These are phyloP conservation scores for Brachionus manjavacas DNA, from an alignment of 1,140 invertebrate genomes.

Conservation along the genomic window DNA sequence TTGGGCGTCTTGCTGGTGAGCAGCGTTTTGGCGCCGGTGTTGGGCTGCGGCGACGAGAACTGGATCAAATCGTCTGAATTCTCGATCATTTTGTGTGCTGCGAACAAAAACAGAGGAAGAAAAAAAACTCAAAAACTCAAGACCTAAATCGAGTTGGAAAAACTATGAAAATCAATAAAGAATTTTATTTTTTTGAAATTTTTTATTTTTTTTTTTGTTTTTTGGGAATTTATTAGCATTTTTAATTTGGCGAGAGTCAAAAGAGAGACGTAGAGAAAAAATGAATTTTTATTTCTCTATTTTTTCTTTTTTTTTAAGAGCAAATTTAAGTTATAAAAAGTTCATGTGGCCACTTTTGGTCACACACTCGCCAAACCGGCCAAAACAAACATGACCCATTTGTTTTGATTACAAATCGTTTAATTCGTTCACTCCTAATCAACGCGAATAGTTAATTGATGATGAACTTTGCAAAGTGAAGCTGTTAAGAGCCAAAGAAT, in stretches of 20 bases:
- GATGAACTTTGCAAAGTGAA: no score
- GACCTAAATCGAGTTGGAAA: neutral
- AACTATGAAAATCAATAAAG: constrained; percentile 16
- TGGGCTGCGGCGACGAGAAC: constrained; percentile 13
- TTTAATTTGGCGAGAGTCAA: neutral
- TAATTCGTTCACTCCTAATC: neutral
- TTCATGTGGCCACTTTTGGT: neutral
- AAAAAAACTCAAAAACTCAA: neutral
- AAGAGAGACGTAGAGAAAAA: neutral
- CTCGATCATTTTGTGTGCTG: neutral
- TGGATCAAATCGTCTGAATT: constrained; percentile 22
- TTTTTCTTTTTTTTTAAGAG: neutral
- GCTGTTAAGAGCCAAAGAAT: no score
- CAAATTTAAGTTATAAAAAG: constrained; percentile 23
- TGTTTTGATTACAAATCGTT: neutral
- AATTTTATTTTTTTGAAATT: neutral
- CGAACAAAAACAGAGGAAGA: neutral
- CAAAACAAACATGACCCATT: neutral
- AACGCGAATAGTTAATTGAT: neutral
- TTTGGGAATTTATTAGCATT: constrained; percentile 11
- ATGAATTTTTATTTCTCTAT: no score
- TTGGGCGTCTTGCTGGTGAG: neutral
- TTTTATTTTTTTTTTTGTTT: neutral
- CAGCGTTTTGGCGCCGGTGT: neutral
- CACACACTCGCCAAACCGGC: neutral